phyloP scores from a whole-genome alignment of 2,888 invertebrate species.

The Lingula anatina region DNA sequence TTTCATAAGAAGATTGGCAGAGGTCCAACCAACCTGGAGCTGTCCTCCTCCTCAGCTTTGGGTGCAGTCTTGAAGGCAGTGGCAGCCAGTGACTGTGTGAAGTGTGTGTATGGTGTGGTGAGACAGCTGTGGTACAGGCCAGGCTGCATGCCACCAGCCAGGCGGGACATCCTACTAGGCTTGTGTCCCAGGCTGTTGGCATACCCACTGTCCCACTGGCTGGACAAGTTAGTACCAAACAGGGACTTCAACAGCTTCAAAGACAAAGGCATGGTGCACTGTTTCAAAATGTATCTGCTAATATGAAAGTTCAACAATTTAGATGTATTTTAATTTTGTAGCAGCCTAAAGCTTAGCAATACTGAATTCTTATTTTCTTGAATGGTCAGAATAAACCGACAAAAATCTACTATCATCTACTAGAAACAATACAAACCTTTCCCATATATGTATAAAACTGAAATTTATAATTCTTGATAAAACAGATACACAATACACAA shows the following conservation, averaged over 20 bases:
- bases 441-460: no score
- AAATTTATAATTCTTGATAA: no score
- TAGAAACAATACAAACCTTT: no score
- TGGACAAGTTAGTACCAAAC: conserved; percentile 68
- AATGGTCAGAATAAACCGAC: no score
- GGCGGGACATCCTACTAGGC: conserved; percentile 34
- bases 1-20: no score
- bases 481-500: no score
- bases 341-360: no score
- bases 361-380: no score
- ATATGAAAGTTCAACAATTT: conserved; percentile 5
- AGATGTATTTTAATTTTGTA: no score
- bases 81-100: conserved; percentile 48
- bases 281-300: not conserved
- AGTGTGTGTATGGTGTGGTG: conserved; percentile 50
- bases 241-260: conserved; percentile 62
- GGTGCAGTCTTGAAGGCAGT: conserved; percentile 36
- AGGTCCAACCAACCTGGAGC: conserved; percentile 22
- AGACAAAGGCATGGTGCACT: not conserved
- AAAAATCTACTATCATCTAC: no score
- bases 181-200: conserved; percentile 16
- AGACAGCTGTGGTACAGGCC: conserved; percentile 52
- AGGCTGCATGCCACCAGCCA: conserved; percentile 29
- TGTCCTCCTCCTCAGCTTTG: conserved; percentile 34
- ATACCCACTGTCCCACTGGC: conserved; percentile 44